Conservation (phyloP, 2,113 vertebrate species). For the Callithrix jacchus region DNA sequence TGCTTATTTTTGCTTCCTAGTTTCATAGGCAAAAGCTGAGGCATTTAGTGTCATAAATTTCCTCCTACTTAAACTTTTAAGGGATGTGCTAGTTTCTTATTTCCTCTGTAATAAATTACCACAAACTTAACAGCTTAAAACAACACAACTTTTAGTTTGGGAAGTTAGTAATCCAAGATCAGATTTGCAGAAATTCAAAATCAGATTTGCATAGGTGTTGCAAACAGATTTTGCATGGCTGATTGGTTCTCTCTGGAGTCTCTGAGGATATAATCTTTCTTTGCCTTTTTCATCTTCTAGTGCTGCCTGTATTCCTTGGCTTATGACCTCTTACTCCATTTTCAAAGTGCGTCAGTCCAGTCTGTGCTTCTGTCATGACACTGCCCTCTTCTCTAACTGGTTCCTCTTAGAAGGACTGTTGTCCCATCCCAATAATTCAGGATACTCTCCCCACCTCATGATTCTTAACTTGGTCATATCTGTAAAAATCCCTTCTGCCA, state of each 20-base stretch:
- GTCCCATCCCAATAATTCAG: neutral
- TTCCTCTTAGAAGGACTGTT: neutral
- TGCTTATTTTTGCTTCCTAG: neutral
- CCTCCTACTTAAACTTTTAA: neutral
- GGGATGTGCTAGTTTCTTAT: neutral
- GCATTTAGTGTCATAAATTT: neutral
- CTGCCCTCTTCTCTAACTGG: neutral
- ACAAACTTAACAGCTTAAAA: neutral
- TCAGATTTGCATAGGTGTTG: neutral
- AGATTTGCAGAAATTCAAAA: neutral
- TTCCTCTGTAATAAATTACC: neutral
- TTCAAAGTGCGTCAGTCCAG: neutral
- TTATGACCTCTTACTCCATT: neutral
- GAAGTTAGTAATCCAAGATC: neutral
- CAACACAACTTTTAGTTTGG: neutral
- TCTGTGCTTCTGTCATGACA: neutral
- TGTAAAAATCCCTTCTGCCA: neutral
- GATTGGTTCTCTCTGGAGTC: neutral
- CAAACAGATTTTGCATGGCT: too few species aligned
- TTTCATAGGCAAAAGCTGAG: neutral
- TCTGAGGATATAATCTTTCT: neutral
- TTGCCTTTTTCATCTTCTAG: neutral
- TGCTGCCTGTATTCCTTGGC: neutral
- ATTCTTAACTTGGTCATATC: neutral
- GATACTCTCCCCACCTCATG: neutral